These are phyloP conservation scores for Nixonia krombeini DNA, from an alignment of 1,140 invertebrate species.

Conservation along the genomic window DNA sequence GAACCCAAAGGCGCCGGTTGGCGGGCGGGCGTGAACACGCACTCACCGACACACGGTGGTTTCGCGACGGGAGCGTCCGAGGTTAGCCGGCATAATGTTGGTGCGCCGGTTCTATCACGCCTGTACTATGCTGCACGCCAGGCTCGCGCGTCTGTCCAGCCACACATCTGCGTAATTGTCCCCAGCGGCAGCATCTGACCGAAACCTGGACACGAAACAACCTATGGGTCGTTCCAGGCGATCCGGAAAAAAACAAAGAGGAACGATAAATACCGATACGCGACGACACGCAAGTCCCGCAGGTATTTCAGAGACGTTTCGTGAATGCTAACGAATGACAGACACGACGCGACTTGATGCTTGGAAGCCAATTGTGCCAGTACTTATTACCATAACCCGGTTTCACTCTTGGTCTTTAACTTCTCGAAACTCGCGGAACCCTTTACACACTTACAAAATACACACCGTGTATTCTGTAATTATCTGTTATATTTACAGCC, in stretches of 20 bases:
- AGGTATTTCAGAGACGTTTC: slow-evolving; percentile 44
- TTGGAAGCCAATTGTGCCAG: not conserved
- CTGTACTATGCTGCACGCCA: slow-evolving; percentile 50
- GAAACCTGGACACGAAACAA: slow-evolving; percentile 43
- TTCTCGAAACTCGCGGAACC: not conserved
- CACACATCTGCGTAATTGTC: slow-evolving; percentile 72
- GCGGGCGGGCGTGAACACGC: slow-evolving; percentile 40
- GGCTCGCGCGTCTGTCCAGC: slow-evolving; percentile 55
- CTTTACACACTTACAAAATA: too few species aligned
- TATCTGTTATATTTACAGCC: too few species aligned
- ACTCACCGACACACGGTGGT: slow-evolving; percentile 42
- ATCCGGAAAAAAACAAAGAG: slow-evolving; percentile 34
- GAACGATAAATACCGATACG: slow-evolving; percentile 38
- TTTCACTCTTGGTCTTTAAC: not conserved
- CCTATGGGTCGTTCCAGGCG: slow-evolving; percentile 34
- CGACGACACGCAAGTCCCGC: slow-evolving; percentile 41
- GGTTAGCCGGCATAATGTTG: slow-evolving; percentile 17
- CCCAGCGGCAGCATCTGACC: slow-evolving; percentile 68
- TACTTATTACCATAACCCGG: not conserved
- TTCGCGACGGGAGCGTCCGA: slow-evolving; percentile 41
- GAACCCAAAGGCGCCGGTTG: too few species aligned
- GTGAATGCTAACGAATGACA: slow-evolving; percentile 36
- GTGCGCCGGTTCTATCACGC: slow-evolving; percentile 23
- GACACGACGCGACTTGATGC: slow-evolving; percentile 4
- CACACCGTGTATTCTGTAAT: too few species aligned